Evolutionary conservation across 1,140 invertebrate genomes (phyloP).

Genomic region (Drosophila nebulosa): DNA sequence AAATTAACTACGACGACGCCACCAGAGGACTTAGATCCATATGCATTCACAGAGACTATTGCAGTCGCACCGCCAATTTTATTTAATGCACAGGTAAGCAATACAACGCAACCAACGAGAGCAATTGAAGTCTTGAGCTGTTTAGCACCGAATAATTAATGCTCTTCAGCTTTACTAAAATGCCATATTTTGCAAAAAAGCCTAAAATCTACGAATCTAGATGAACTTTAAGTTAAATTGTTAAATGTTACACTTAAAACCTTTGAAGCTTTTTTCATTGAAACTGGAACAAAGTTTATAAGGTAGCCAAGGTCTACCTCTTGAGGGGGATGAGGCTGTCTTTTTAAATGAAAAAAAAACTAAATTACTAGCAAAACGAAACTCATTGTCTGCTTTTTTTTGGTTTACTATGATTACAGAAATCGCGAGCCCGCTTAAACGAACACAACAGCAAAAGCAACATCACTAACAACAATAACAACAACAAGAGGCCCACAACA

Average conservation of each 20-base stretch:
- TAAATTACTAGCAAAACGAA: background rate
- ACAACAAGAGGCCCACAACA: conserved; percentile 35
- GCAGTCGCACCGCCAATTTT: conserved; percentile 75
- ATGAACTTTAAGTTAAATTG: too few relatives aligned
- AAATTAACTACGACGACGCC: conserved; percentile 59
- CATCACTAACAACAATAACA: conserved; percentile 39
- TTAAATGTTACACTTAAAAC: too few relatives aligned
- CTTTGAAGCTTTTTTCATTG: too few relatives aligned
- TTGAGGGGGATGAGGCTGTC: background rate
- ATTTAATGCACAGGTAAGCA: conserved; percentile 79
- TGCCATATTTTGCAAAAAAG: too few relatives aligned
- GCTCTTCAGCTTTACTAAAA: background rate
- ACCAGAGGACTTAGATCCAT: conserved; percentile 80
- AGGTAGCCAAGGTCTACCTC: background rate
- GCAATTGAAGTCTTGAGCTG: too few relatives aligned
- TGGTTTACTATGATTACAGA: conserved; percentile 43
- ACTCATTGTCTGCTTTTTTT: conserved; percentile 2
- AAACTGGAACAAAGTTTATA: background rate
- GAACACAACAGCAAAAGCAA: conserved; percentile 48
- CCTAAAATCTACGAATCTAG: too few relatives aligned
- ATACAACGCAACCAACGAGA: conserved; percentile 10
- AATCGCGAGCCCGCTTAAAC: conserved; percentile 72
- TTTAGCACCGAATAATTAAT: too few relatives aligned
- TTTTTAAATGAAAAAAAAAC: background rate
- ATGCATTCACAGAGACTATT: conserved; percentile 80